Evolutionary conservation across 2,888 invertebrate genomes (phyloP).

Genomic region (Nomada ruficornis): DNA sequence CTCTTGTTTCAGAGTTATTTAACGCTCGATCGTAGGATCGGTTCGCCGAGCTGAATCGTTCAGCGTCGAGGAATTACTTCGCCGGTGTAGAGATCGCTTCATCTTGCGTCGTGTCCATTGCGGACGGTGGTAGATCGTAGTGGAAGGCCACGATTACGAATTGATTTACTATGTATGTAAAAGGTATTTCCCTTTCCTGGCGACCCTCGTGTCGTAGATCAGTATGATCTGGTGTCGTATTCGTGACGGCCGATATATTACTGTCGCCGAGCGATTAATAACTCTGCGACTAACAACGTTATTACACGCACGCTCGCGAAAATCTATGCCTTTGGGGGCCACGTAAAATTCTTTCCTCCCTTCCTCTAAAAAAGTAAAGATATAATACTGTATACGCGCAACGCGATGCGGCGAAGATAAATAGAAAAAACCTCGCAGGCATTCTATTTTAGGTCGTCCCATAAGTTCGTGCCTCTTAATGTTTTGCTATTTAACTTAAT

Average conservation of each 20-base stretch:
- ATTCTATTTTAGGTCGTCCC: too few relatives aligned
- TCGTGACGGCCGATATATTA: slow-evolving; percentile 52
- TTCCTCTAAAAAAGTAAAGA: not conserved
- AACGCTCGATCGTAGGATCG: slow-evolving; percentile 27
- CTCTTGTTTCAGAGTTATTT: slow-evolving; percentile 20
- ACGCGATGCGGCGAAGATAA: too few relatives aligned
- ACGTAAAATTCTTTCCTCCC: not conserved
- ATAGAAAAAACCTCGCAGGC: too few relatives aligned
- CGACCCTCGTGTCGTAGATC: slow-evolving; percentile 47
- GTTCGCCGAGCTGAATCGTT: slow-evolving; percentile 44
- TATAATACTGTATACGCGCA: too few relatives aligned
- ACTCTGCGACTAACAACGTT: slow-evolving; percentile 46
- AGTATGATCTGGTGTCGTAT: slow-evolving; percentile 50
- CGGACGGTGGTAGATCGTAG: slow-evolving; percentile 21
- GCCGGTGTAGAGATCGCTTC: slow-evolving; percentile 38
- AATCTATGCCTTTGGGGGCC: not conserved
- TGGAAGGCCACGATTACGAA: slow-evolving; percentile 43
- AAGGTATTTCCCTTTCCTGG: slow-evolving; percentile 38
- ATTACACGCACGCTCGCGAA: slow-evolving; percentile 12
- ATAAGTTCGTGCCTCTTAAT: too few relatives aligned
- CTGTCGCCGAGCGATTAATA: slow-evolving; percentile 45
- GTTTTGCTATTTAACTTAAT: too few relatives aligned
- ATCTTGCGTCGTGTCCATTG: slow-evolving; percentile 15
- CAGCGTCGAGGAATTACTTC: slow-evolving; percentile 37
- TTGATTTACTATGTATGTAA: slow-evolving; percentile 56